Evolutionary conservation across 2,113 vertebrate genomes (phyloP), one percentile per base, ranked within the genome.

Genomic region (Alethe castanea): DNA sequence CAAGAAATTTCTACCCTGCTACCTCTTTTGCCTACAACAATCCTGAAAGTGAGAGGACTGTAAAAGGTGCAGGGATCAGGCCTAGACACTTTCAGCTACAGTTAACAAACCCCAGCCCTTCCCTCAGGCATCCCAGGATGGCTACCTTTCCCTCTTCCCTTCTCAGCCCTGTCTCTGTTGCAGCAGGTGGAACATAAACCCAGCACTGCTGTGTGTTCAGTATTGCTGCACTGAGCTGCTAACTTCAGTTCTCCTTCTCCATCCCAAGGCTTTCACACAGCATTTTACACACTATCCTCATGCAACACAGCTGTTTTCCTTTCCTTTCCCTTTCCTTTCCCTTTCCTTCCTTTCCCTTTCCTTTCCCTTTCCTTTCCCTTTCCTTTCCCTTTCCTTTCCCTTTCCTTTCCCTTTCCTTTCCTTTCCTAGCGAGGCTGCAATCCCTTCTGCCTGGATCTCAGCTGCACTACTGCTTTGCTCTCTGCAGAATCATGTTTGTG

Each of bases 81-180:
- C 22, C 14, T 29, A 20, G 42, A 25, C 42, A 42, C 16, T 33
- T 25, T 17, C 42, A 86, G 77, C 36, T 62, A 25, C 54, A 54
- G 44, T 52, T 23, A 36, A 18, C 14, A 14, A 19, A 15, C 6
- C 13, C 38, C 40, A 69, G 40, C 57, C 45, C 24, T 48, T 7
- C 31, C 11, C 35, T 73, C 22, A 29, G 11, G 29, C 42, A 4
- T 11, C 13, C 45, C 45, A 47, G 47, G 19, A 52, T 0, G 0
- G n/a, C 25, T 56, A 36, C 33, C 36, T 48, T 66, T 52, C 44
- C 65, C 35, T 79, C 6, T 59, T 3, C 53, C 23, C 19, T 72
- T 42, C 44, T 28, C 14, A 47, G 19, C 8, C 19, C 42, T 26
- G n/a, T 36, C 70, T 56, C 33, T 38, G 38, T 16, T 38, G 50